Evolutionary conservation across 2,113 vertebrate genomes (phyloP).

Genomic region (Silurus glanis): DNA sequence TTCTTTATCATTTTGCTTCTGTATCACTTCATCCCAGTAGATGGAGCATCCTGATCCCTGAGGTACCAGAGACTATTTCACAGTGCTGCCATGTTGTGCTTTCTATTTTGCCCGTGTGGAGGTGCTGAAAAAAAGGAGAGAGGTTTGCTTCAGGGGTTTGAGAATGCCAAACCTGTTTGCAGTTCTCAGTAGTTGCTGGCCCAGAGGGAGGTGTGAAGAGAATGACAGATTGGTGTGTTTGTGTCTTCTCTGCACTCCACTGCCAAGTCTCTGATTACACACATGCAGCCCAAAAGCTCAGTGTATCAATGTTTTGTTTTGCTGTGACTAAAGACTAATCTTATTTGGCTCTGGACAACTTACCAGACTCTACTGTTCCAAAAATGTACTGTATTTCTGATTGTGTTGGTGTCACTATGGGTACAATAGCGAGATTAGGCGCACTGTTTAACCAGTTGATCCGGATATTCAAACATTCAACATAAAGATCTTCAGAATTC

Average conservation of each 20-base stretch:
- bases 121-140: not conserved
- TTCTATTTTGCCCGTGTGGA: not conserved
- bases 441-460: conserved; percentile 24
- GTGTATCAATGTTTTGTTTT: not conserved
- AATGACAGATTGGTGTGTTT: conserved; percentile 12
- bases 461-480: not conserved
- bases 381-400: not conserved
- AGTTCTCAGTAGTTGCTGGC: conserved; percentile 2
- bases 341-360: not conserved
- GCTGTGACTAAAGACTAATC: not conserved
- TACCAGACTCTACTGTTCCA: not conserved
- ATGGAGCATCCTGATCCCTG: not conserved
- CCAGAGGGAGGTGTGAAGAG: not conserved
- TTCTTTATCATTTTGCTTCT: not conserved
- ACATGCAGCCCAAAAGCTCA: conserved; percentile 30
- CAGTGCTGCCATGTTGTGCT: not conserved
- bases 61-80: not conserved
- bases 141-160: not conserved
- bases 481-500: not conserved
- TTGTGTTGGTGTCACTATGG: not conserved
- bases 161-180: conserved; percentile 17
- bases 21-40: not conserved
- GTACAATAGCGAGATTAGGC: conserved; percentile 11
- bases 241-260: not conserved
- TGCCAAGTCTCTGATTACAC: conserved; percentile 18